Base-by-base conservation (phyloP, 2,888 invertebrate species). In the Eurytoma adleriae region DNA sequence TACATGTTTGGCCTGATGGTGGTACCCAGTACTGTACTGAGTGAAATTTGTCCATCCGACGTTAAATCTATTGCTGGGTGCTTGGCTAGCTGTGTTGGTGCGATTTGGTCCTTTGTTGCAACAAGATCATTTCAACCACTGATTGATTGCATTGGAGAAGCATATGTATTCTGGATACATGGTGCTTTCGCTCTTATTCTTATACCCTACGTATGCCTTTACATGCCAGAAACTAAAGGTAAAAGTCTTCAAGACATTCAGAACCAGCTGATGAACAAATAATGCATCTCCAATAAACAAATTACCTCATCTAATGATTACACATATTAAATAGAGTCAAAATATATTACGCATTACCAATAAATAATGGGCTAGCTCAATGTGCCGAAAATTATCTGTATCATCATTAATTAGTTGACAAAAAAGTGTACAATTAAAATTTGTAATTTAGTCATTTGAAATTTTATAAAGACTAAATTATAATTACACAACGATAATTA, bases 171-270 rank as follows among this genome's bases (percentile, higher is more conserved):
- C 62, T 85, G 84, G 84, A 67, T 86, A 12, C 72, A 78, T 20
- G 78, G 71, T 12, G 5, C 66, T 10, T 59, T 57, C 16, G 78
- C 75, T 5, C 18, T 72, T 14, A 5, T 57, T 0, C 50, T 78
- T 0, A 73, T 78, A 54, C 78, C 78, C 20, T 86, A 88, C 68
- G 85, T 81, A 1, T 2, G 69, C 4, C 20, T 86, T 14, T 86
- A 86, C 78, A 48, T 89, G 14, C 88, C 87, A 10, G 88, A 88
- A 69, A 88, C 88, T 0, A 88, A 86, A 71, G 87, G 87, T 1
- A 89, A 88, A 64, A 86, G 85, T 0, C 73, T 88, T 2, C 83
- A 85, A 69, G 79, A 83, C 27, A 82, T 83, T 57, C 78, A 82
- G 18, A 57, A 71, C 24, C 62, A 70, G 48, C 18, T 77, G 12